Conservation (phyloP, 1,140 invertebrate species). For the Hylyphantes graminicola region DNA sequence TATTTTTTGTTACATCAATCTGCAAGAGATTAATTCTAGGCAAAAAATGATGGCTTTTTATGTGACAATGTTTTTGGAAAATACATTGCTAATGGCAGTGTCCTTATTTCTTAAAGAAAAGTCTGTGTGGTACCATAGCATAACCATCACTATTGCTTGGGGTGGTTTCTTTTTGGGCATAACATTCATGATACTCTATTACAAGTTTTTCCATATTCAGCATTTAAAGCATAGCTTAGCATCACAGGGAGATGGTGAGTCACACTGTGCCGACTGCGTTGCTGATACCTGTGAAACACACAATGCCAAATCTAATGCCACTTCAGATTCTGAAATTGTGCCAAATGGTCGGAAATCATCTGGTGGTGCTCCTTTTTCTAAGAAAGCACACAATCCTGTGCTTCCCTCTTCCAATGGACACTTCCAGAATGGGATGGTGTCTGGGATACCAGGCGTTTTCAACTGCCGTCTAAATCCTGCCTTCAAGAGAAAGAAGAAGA, state of each 20-base stretch:
- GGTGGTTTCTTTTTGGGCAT: conserved; percentile 82
- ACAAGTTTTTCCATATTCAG: conserved; percentile 77
- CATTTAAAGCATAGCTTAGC: conserved; percentile 56
- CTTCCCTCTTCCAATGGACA: conserved; percentile 59
- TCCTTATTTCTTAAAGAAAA: conserved; percentile 73
- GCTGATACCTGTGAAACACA: conserved; percentile 43
- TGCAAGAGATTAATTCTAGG: conserved; percentile 82
- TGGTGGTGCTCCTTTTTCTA: conserved; percentile 31
- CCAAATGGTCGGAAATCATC: background rate
- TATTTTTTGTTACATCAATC: conserved; percentile 90
- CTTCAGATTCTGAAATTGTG: conserved; percentile 1
- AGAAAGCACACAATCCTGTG: conserved; percentile 54
- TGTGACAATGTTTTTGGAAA: conserved; percentile 91
- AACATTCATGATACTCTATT: conserved; percentile 86
- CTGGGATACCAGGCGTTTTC: conserved; percentile 82
- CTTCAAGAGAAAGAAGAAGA: conserved; percentile 86
- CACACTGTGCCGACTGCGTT: conserved; percentile 42
- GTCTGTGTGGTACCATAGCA: conserved; percentile 72
- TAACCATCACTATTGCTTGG: conserved; percentile 73
- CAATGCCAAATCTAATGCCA: conserved; percentile 12
- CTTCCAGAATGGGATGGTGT: conserved; percentile 58
- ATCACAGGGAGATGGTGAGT: conserved; percentile 35
- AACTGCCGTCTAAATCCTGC: conserved; percentile 88
- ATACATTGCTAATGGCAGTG: conserved; percentile 78
- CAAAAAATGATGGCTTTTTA: conserved; percentile 89